Percentiles rank a stretch among this genome's conserved stretches.
These are phyloP conservation scores for Conchocele bisecta DNA, from an alignment of 2,888 invertebrate genomes.

Conservation along the genomic window DNA sequence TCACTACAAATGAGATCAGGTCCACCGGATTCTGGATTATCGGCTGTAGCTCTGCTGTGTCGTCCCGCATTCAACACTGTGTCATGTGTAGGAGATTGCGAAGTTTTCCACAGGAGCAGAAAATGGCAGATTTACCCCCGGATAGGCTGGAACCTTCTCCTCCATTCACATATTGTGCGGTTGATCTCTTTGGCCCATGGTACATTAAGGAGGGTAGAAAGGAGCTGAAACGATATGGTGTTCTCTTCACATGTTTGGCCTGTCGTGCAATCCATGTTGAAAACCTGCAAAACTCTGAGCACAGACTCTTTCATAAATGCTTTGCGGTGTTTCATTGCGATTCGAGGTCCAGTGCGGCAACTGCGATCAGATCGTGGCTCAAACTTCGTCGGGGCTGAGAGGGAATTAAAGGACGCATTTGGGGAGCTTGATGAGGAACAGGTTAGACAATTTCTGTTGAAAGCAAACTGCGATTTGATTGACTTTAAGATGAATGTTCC, in stretches of 20 bases:
- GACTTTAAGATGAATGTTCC: slow-evolving; percentile 62
- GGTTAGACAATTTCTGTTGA: slow-evolving; percentile 9
- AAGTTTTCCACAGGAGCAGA: slow-evolving; percentile 55
- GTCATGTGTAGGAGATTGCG: slow-evolving; percentile 66
- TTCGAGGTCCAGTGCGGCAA: slow-evolving; percentile 8
- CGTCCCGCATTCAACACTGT: slow-evolving; percentile 64
- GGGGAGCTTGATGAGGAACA: slow-evolving; percentile 3
- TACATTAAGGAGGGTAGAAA: slow-evolving; percentile 63
- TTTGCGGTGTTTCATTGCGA: slow-evolving; percentile 15
- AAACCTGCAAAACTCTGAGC: slow-evolving; percentile 27
- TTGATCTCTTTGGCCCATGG: slow-evolving; percentile 78
- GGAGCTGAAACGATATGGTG: slow-evolving; percentile 69
- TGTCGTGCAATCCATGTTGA: slow-evolving; percentile 74
- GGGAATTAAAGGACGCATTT: slow-evolving; percentile 11
- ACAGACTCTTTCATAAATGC: slow-evolving; percentile 55
- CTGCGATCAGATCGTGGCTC: not conserved
- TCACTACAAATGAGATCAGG: slow-evolving; percentile 52
- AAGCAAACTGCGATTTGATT: slow-evolving; percentile 16
- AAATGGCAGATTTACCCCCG: slow-evolving; percentile 76
- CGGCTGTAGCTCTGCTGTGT: slow-evolving; percentile 55
- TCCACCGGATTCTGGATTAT: slow-evolving; percentile 61
- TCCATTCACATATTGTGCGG: slow-evolving; percentile 73
- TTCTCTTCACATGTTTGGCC: slow-evolving; percentile 73
- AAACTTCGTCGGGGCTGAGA: slow-evolving; percentile 5
- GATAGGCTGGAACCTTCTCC: slow-evolving; percentile 63